These are phyloP conservation scores for Scomberomorus guttatus DNA, from an alignment of 2,797 vertebrate species.

Conservation along the genomic window DNA sequence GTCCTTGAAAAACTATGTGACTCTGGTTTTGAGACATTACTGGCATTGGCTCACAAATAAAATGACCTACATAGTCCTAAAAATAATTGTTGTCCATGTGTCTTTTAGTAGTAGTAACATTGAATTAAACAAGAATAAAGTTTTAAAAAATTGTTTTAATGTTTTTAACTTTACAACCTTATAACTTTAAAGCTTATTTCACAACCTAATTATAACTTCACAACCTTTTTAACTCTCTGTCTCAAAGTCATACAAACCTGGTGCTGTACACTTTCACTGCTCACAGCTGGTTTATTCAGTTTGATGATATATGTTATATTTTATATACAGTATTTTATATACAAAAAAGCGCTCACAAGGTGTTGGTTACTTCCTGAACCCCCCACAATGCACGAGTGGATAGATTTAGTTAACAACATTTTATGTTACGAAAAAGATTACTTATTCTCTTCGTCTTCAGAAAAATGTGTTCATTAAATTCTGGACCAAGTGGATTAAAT, in stretches of 20 bases:
- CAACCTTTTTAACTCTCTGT: background rate
- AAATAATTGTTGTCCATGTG: constrained; percentile 7
- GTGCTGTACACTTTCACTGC: no score
- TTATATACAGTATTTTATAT: no score
- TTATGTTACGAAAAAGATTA: no score
- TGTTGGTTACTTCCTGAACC: no score
- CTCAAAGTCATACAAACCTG: background rate
- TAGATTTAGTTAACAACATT: no score
- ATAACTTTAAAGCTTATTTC: background rate
- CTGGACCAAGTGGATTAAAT: no score
- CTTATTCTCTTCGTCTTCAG: no score
- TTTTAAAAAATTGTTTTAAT: background rate
- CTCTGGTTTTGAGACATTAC: constrained; percentile 47
- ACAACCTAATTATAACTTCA: background rate
- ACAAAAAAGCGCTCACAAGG: no score
- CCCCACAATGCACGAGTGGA: no score
- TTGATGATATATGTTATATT: no score
- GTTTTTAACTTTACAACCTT: background rate
- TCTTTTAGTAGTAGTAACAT: constrained; percentile 1
- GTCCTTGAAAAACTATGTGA: constrained; percentile 58
- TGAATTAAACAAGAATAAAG: background rate
- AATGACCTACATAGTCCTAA: constrained; percentile 4
- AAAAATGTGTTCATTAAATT: no score
- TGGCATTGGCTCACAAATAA: constrained; percentile 22
- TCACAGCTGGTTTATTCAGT: no score